These are phyloP conservation scores for Corythornis cristatus DNA, from an alignment of 2,113 vertebrate genomes.

Conservation along the genomic window DNA sequence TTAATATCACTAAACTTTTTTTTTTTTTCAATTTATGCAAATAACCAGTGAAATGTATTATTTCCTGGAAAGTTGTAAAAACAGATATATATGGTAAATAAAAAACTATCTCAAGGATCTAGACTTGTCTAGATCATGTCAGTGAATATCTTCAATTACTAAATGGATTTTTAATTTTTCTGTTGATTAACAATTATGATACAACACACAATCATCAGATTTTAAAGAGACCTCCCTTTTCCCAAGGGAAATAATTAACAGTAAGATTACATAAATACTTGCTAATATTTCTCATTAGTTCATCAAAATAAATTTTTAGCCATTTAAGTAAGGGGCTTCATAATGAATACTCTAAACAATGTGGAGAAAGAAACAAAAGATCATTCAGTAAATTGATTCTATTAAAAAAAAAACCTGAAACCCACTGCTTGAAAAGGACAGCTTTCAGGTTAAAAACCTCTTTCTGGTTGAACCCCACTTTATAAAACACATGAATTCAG, in stretches of 20 bases:
- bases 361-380: background rate
- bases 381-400: background rate
- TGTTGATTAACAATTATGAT: background rate
- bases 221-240: background rate
- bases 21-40: background rate
- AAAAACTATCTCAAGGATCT: background rate
- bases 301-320: background rate
- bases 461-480: background rate
- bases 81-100: background rate
- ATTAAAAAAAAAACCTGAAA: accelerated
- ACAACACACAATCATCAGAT: background rate
- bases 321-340: background rate
- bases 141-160: background rate
- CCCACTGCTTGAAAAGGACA: background rate
- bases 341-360: background rate
- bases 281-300: background rate
- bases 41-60: background rate
- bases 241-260: background rate
- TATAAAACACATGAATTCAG: background rate
- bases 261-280: background rate
- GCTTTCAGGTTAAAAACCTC: background rate
- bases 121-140: background rate
- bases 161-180: background rate
- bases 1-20: background rate
- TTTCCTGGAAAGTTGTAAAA: background rate